phyloP scores from a whole-genome alignment of 2,888 invertebrate species.

The Drosophila flavopinicola region DNA sequence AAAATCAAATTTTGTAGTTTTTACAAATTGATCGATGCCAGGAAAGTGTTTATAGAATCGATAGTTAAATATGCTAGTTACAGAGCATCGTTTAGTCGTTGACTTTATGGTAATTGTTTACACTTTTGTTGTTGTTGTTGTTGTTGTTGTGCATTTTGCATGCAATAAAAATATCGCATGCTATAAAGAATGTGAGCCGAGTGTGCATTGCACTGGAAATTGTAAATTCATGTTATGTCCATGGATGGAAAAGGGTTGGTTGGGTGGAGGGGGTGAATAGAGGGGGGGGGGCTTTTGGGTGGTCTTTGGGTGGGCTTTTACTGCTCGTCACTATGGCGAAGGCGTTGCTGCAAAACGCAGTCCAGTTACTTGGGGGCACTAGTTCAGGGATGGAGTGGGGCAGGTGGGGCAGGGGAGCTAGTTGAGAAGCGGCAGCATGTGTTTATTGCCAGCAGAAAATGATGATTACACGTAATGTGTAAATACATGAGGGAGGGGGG shows the following conservation, averaged over 20 bases:
- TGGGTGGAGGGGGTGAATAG: slow-evolving; percentile 2
- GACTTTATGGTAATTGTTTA: background rate
- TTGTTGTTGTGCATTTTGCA: slow-evolving; percentile 58
- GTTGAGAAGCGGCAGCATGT: slow-evolving; percentile 67
- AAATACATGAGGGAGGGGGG: slow-evolving; percentile 44
- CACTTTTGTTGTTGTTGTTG: slow-evolving; percentile 23
- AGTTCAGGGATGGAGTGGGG: background rate
- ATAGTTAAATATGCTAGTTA: background rate
- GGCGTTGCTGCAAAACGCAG: slow-evolving; percentile 31
- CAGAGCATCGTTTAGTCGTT: slow-evolving; percentile 21
- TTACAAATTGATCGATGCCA: too few relatives aligned
- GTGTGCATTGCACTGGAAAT: slow-evolving; percentile 69
- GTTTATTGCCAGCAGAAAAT: slow-evolving; percentile 77
- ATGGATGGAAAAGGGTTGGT: slow-evolving; percentile 41
- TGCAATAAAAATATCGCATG: slow-evolving; percentile 78
- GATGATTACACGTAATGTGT: slow-evolving; percentile 77
- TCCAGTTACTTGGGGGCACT: slow-evolving; percentile 18
- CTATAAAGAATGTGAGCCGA: slow-evolving; percentile 57
- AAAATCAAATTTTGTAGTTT: too few relatives aligned
- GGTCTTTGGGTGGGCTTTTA: slow-evolving; percentile 7
- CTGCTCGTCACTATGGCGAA: slow-evolving; percentile 22
- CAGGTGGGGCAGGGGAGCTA: slow-evolving; percentile 5
- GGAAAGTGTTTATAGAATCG: background rate
- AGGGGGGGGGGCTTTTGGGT: slow-evolving; percentile 2
- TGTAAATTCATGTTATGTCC: slow-evolving; percentile 72